A percentile compares a stretch with the other conserved stretches of the same genome.
Conservation (phyloP, 2,888 invertebrate genomes). For the Ormyrus rosae region DNA sequence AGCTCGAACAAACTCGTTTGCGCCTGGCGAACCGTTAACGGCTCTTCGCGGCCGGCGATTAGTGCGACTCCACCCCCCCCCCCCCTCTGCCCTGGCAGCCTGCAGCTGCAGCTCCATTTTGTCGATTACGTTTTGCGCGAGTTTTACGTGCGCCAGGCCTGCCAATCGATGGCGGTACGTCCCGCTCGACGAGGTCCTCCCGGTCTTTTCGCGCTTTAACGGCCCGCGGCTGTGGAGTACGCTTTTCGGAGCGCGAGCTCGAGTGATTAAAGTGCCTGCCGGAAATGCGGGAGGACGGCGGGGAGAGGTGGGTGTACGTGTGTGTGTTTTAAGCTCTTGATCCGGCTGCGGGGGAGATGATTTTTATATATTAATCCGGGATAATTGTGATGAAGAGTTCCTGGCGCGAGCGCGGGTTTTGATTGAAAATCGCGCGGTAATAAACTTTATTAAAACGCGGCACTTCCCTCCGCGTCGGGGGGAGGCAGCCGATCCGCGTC, state of each 20-base stretch:
- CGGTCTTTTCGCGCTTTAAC: no score
- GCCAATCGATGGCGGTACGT: not conserved
- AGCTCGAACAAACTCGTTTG: conserved; percentile 54
- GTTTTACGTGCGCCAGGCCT: not conserved
- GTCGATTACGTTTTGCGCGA: conserved; percentile 20
- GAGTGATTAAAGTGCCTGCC: no score
- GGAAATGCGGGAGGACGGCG: no score
- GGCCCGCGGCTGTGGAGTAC: no score
- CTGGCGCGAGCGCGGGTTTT: no score
- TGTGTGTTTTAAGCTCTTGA: no score
- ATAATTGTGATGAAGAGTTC: no score
- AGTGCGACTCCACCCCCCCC: not conserved
- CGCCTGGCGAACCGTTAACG: conserved; percentile 50
- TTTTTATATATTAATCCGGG: no score
- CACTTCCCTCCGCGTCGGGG: not conserved
- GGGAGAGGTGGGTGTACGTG: no score
- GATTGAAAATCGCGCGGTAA: no score
- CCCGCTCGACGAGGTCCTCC: not conserved
- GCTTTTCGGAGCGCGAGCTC: no score
- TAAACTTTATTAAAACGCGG: not conserved
- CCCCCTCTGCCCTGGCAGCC: not conserved
- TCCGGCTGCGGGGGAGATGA: no score
- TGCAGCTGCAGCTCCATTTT: conserved; percentile 1
- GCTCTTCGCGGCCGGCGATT: conserved; percentile 13
- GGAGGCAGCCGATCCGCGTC: not conserved